These are phyloP conservation scores for Halesus radiatus DNA, from an alignment of 1,140 invertebrate genomes.

Conservation along the genomic window DNA sequence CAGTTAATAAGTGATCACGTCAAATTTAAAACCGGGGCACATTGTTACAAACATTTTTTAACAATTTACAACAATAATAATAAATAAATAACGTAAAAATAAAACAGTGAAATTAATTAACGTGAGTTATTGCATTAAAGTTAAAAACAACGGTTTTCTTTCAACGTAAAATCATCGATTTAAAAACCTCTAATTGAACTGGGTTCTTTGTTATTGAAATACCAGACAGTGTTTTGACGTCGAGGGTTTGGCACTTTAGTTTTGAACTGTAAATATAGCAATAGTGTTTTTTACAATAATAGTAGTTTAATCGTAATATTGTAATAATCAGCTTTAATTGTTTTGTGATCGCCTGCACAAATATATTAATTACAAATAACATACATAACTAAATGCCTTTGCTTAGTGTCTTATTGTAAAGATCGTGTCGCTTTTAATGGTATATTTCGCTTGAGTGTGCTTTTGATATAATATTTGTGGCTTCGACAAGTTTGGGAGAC, in stretches of 20 bases:
- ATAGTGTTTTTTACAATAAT: neutral
- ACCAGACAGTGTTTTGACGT: neutral
- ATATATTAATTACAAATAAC: constrained; percentile 30
- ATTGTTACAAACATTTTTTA: too few relatives aligned
- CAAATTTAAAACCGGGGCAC: neutral
- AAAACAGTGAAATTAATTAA: neutral
- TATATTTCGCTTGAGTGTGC: neutral
- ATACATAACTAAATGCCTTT: constrained; percentile 48
- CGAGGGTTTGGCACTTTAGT: neutral
- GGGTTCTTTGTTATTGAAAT: neutral
- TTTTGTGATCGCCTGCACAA: constrained; percentile 38
- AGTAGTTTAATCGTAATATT: neutral
- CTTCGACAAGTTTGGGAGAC: constrained; percentile 1
- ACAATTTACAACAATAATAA: neutral
- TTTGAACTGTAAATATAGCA: neutral
- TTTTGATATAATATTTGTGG: constrained; percentile 10
- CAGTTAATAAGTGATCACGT: neutral
- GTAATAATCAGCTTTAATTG: constrained; percentile 38
- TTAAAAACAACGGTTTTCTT: too few relatives aligned
- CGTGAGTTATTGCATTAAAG: too few relatives aligned
- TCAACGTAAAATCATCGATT: neutral
- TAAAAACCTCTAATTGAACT: neutral
- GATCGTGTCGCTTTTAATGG: constrained; percentile 19
- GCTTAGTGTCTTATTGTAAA: constrained; percentile 56
- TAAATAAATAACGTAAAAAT: neutral